Evolutionary conservation across 2,888 invertebrate species (phyloP), one percentile per base, ranked within the genome.

Genomic region (Watsonalla binaria): DNA sequence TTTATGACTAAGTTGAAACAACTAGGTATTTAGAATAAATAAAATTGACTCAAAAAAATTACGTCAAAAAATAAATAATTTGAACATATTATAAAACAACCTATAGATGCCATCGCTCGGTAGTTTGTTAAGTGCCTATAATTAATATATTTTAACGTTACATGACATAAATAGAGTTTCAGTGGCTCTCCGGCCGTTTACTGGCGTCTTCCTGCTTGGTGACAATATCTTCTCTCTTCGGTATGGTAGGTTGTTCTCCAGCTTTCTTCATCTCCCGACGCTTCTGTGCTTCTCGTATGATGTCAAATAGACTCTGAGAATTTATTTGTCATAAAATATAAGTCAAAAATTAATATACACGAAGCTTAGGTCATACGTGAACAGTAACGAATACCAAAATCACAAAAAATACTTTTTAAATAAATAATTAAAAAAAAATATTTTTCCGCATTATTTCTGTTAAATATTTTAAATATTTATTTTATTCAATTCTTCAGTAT

Each of bases 261-360:
- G 87, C 82, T 58, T 80, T 88, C 66, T 82, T 90, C 77, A 81
- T 70, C 51, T 83, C 87, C n/a, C 84, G 72, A 54, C 87, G 72
- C 60, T 80, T 84, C 54, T 90, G 89, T 46, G 88, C 89, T 62
- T 90, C 89, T 52, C 87, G 80, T 50, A 90, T 90, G 59, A 90
- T 70, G 70, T 88, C 85, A 76, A 85, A 89, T 70, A 90, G 74
- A 73, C 82, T 85, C 90, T 90, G 86, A 2, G 80, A 84, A 39
- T 45, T 15, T 8, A 24, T 24, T 24, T 24, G 2, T 24, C 4
- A 24, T 24, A 2, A 24, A 24, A 24, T 24, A 24, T 4, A 24
- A 24, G 24, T 24, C 24, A 2, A 24, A 24, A 24, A 24, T 24
- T 45, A 48, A 14, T 14, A 45, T 6, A 14, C 13, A 24, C 24